Conservation (phyloP, 2,888 invertebrate species). For the Apoda limacodes region DNA sequence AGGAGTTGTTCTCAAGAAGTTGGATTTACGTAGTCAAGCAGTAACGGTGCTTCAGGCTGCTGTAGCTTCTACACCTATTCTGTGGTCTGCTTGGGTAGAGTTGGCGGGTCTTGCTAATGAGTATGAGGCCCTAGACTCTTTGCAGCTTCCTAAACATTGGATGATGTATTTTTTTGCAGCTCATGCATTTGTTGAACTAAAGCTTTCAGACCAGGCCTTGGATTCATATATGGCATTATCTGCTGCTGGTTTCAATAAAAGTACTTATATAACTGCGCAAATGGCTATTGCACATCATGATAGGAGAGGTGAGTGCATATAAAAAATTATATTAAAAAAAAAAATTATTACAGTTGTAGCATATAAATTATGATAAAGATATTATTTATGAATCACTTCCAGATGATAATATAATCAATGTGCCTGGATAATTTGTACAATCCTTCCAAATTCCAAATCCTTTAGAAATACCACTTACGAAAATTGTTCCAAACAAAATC, state of each 20-base stretch:
- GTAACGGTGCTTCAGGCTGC: constrained; percentile 83
- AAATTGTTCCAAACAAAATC: too few relatives aligned
- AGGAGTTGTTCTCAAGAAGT: constrained; percentile 89
- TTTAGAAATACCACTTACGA: too few relatives aligned
- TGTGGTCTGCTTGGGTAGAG: constrained; percentile 97
- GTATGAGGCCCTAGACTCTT: constrained; percentile 77
- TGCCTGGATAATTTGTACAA: too few relatives aligned
- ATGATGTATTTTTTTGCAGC: constrained; percentile 93
- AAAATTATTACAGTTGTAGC: too few relatives aligned
- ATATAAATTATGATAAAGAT: too few relatives aligned
- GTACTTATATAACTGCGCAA: constrained; percentile 91
- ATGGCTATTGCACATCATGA: constrained; percentile 95
- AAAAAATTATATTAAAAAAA: too few relatives aligned
- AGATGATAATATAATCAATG: too few relatives aligned
- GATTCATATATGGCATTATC: constrained; percentile 83
- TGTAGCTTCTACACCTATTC: constrained; percentile 81
- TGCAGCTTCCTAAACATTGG: constrained; percentile 89
- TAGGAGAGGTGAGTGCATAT: constrained; percentile 82
- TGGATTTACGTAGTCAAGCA: constrained; percentile 84
- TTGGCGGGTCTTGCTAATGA: constrained; percentile 87
- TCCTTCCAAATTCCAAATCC: too few relatives aligned
- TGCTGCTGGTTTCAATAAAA: constrained; percentile 84
- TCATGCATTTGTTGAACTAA: constrained; percentile 89
- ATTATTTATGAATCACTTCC: too few relatives aligned
- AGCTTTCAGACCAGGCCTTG: constrained; percentile 90